Base-by-base conservation (phyloP, 2,888 invertebrate species). In the Zygogramma bicolorata region DNA sequence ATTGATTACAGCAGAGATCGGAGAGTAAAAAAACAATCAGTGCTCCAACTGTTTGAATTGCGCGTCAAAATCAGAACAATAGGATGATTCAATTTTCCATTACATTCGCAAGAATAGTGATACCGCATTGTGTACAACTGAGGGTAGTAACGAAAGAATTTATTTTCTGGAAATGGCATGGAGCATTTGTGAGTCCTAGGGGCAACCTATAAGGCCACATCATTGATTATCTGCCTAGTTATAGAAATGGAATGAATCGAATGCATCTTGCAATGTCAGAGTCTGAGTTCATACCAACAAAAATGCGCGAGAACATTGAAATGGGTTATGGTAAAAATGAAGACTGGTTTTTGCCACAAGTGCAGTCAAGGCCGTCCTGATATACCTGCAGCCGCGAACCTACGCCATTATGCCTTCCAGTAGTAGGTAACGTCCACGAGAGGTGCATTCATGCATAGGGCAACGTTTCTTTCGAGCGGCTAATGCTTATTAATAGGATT, bases 341-440 rank as follows among this genome's bases (percentile, higher is more conserved):
- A 74, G 78, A 80, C 81, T 78, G 79, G 80, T 81, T 81, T 80
- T 77, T 75, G 76, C 76, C 70, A 68, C 79, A 79, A 80, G 77
- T 80, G 79, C 76, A 80, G 70, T 73, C 80, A 82, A 83, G 81
- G 82, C 61, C 78, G 80, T 73, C 78, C 71, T 76, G 78, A 79
- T 81, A 79, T 79, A 81, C 80, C 78, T 81, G 65, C 34, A 65
- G 34, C 25, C 25, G 31, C 49, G 65, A 76, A 60, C 49, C 53
- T 58, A 68, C 68, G 59, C 53, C 61, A 49, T 73, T 60, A 65
- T 59, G 65, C 69, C 8, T 34, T 20, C n/a, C 8, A 46, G 46
- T 20, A 8, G 46, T 18, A 46, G 46, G 20, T 46, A 46, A 46
- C 22, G 22, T 49, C 25, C 53, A 53, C 5, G 53, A 25, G 22